Percentiles rank a stretch among this genome's conserved stretches.
Conservation (phyloP, 2,888 invertebrate genomes). For the Drosophila kuntzei region DNA sequence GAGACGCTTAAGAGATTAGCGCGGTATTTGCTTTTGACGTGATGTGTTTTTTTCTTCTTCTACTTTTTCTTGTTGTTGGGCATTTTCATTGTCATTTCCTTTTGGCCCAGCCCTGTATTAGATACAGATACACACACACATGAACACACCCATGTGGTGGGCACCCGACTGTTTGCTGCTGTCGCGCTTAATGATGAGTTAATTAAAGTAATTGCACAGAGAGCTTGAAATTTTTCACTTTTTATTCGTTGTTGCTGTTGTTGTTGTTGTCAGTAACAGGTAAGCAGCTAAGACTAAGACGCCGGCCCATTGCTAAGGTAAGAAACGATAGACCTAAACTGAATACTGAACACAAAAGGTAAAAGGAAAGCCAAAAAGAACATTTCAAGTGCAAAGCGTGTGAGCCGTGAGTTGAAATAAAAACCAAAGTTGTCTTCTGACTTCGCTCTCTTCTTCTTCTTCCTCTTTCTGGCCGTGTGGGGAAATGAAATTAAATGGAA, state of each 20-base stretch:
- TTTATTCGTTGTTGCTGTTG: constrained; percentile 22
- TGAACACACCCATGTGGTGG: constrained; percentile 8
- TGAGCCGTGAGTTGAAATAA: constrained; percentile 74
- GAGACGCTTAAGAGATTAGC: constrained; percentile 47
- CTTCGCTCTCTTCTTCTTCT: constrained; percentile 4
- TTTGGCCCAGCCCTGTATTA: constrained; percentile 31
- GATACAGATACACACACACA: constrained; percentile 31
- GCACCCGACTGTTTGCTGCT: constrained; percentile 47
- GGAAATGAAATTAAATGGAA: constrained; percentile 66
- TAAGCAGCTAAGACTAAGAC: constrained; percentile 35
- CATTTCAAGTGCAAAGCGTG: constrained; percentile 73
- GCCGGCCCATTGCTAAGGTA: constrained; percentile 31
- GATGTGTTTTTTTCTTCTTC: constrained; percentile 6
- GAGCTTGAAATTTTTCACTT: constrained; percentile 54
- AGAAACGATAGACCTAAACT: constrained; percentile 33
- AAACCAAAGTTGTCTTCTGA: constrained; percentile 51
- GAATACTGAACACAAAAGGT: constrained; percentile 15
- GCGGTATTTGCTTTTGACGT: constrained; percentile 58
- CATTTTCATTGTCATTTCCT: constrained; percentile 77
- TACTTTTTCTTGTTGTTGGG: constrained; percentile 23
- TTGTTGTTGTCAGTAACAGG: constrained; percentile 20
- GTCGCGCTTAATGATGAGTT: constrained; percentile 76
- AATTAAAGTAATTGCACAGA: constrained; percentile 77
- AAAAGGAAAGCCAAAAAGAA: constrained; percentile 61
- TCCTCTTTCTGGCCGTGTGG: constrained; percentile 38